Evolutionary conservation across 2,113 vertebrate species (phyloP).

Genomic region (Bubalus kerabau): DNA sequence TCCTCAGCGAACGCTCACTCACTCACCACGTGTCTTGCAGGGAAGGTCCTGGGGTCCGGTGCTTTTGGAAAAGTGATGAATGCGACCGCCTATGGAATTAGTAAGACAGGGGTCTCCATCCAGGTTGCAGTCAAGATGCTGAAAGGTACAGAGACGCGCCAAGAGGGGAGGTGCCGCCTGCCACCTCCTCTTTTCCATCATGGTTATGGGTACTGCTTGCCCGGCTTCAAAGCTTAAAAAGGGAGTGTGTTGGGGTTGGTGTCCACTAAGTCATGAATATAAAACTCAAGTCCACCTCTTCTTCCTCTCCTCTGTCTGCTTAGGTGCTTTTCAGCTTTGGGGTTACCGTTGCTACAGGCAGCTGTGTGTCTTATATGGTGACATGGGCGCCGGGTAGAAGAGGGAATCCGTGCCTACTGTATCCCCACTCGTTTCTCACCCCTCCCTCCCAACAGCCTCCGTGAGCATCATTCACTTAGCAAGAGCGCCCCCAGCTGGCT

Average conservation of each 20-base stretch:
- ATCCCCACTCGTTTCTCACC: not conserved
- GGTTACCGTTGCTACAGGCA: not conserved
- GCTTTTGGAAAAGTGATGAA: constrained; percentile 96
- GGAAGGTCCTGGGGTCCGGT: constrained; percentile 91
- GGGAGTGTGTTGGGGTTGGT: not conserved
- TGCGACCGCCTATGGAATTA: constrained; percentile 93
- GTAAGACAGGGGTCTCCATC: constrained; percentile 84
- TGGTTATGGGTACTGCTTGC: not conserved
- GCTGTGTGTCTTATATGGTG: not conserved
- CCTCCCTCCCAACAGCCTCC: rapidly evolving
- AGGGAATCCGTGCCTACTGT: not conserved
- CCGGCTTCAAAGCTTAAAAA: not conserved
- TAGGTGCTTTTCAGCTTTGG: not conserved
- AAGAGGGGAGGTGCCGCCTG: not conserved
- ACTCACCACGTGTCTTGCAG: constrained; percentile 76
- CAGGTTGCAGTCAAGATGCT: constrained; percentile 98
- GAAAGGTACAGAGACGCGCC: constrained; percentile 84
- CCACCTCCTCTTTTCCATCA: not conserved
- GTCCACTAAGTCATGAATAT: not conserved
- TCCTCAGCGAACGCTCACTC: not conserved
- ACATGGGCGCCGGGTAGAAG: not conserved
- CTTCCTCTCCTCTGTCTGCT: not conserved
- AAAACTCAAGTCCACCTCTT: not conserved
- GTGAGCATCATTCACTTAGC: not conserved
- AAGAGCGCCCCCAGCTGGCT: not conserved